Conservation (phyloP, 2,113 vertebrate genomes). For the Scophthalmus maximus region DNA sequence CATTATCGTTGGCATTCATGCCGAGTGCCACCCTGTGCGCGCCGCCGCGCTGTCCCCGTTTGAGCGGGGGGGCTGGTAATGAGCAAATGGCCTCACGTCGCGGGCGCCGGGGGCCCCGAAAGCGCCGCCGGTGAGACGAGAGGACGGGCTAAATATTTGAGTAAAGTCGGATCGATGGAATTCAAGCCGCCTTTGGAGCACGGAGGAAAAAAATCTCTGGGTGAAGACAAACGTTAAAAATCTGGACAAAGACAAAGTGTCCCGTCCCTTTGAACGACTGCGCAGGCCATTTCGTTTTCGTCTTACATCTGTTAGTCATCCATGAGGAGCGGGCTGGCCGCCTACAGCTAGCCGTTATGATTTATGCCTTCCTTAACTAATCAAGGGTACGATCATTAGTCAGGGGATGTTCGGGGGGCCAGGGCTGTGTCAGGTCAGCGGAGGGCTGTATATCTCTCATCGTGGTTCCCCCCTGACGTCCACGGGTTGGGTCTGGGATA, state of each 20-base stretch:
- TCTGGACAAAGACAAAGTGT: slow-evolving; percentile 61
- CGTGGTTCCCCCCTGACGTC: slow-evolving; percentile 31
- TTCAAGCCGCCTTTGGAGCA: slow-evolving; percentile 30
- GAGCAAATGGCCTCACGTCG: slow-evolving; percentile 52
- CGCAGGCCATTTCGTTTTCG: slow-evolving; percentile 47
- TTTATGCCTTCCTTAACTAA: slow-evolving; percentile 79
- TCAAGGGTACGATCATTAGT: slow-evolving; percentile 75
- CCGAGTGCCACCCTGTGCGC: slow-evolving; percentile 4
- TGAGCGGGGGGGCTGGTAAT: slow-evolving; percentile 39
- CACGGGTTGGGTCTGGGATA: slow-evolving; percentile 56
- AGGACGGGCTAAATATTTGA: slow-evolving; percentile 65
- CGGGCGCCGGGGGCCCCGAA: slow-evolving; percentile 28
- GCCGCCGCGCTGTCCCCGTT: slow-evolving; percentile 21
- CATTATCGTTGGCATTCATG: slow-evolving; percentile 30
- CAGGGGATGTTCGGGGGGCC: slow-evolving; percentile 58
- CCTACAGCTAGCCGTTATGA: slow-evolving; percentile 66
- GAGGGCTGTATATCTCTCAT: slow-evolving; percentile 44
- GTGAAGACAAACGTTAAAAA: slow-evolving; percentile 50
- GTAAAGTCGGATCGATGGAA: slow-evolving; percentile 63
- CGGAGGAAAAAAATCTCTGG: slow-evolving; percentile 40
- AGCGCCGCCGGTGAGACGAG: slow-evolving; percentile 28
- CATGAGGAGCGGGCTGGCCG: slow-evolving; percentile 54
- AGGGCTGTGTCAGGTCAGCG: slow-evolving; percentile 64
- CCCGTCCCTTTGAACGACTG: slow-evolving; percentile 37
- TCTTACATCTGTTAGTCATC: slow-evolving; percentile 67